Percentiles rank a stretch among this genome's conserved stretches.
These are phyloP conservation scores for Pantala flavescens DNA, from an alignment of 1,140 invertebrate genomes.

Conservation along the genomic window DNA sequence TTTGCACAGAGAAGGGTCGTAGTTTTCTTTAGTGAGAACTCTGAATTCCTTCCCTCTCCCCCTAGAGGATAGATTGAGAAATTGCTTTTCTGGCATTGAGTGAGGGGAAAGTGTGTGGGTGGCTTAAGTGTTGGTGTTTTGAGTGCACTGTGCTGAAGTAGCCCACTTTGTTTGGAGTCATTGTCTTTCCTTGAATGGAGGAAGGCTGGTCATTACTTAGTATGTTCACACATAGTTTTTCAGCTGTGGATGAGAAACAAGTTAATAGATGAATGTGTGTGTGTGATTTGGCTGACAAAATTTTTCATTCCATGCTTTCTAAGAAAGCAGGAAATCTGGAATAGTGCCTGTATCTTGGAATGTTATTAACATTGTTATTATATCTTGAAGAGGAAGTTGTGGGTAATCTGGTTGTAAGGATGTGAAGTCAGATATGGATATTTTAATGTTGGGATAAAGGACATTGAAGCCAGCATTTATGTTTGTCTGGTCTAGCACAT, in stretches of 20 bases:
- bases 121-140: neutral
- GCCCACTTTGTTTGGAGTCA: neutral
- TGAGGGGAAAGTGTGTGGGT: neutral
- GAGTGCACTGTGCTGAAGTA: neutral
- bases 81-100: neutral
- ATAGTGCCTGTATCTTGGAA: neutral
- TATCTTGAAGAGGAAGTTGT: constrained; percentile 9
- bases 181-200: neutral
- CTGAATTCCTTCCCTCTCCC: neutral
- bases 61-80: neutral
- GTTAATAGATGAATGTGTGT: constrained; percentile 2
- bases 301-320: neutral
- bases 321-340: constrained; percentile 1
- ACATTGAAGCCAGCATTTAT: neutral
- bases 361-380: neutral
- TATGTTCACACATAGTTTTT: neutral
- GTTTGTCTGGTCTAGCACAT: neutral
- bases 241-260: constrained; percentile 4
- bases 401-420: neutral
- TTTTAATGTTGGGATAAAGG: neutral
- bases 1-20: neutral
- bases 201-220: constrained; percentile 5
- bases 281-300: constrained; percentile 3
- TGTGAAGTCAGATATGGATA: neutral
- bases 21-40: constrained; percentile 8